A percentile compares a stretch with the other conserved stretches of the same genome.
Evolutionary conservation across 2,888 invertebrate genomes (phyloP).

Genomic region (Geotrupes spiniger): DNA sequence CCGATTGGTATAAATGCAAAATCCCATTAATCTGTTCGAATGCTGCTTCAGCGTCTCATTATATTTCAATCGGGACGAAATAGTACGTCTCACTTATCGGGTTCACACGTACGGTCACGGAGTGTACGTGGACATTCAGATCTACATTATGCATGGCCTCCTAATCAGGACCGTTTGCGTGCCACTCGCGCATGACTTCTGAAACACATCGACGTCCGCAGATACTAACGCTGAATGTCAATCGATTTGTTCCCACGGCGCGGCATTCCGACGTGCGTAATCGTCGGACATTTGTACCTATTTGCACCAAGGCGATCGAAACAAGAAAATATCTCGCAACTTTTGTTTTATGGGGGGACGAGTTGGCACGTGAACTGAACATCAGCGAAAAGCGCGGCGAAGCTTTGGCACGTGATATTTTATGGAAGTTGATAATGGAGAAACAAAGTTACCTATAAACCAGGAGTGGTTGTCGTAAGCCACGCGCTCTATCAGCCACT

Average conservation of each 20-base stretch:
- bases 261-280: conserved; percentile 7
- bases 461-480: too few relatives aligned
- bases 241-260: conserved; percentile 33
- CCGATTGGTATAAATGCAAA: too few relatives aligned
- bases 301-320: not conserved
- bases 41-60: not conserved
- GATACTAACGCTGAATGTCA: conserved; percentile 28
- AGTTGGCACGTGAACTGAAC: too few relatives aligned
- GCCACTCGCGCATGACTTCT: conserved; percentile 27
- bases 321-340: too few relatives aligned
- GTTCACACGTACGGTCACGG: conserved; percentile 28
- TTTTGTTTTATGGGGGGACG: too few relatives aligned
- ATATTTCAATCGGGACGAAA: not conserved
- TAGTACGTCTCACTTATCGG: conserved; percentile 15
- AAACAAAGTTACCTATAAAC: too few relatives aligned
- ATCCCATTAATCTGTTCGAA: not conserved
- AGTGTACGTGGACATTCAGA: conserved; percentile 20
- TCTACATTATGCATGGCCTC: conserved; percentile 22
- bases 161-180: conserved; percentile 27
- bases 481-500: too few relatives aligned
- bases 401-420: too few relatives aligned
- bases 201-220: conserved; percentile 13
- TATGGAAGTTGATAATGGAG: too few relatives aligned
- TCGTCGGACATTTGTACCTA: not conserved
- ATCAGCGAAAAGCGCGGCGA: too few relatives aligned